phyloP scores from a whole-genome alignment of 1,140 invertebrate species.

The Sipha flava region DNA sequence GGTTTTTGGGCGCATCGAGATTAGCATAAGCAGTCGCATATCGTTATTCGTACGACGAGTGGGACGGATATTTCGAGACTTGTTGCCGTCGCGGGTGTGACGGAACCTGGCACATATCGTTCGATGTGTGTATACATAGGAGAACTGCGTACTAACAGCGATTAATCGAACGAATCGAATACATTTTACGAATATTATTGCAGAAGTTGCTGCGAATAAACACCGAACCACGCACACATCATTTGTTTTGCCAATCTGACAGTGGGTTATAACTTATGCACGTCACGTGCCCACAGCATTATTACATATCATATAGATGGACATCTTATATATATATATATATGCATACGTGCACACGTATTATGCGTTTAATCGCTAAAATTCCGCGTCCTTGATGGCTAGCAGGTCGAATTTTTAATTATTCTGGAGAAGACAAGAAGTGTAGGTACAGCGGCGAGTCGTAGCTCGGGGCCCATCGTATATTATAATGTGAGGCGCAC shows the following conservation, averaged over 20 bases:
- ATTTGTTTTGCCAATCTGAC: not conserved
- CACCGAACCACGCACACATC: not conserved
- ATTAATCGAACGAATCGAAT: not conserved
- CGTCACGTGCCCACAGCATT: not conserved
- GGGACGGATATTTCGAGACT: not conserved
- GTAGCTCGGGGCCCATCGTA: not conserved
- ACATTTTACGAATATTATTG: not conserved
- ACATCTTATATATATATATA: not conserved
- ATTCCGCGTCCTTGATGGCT: slow-evolving; percentile 16
- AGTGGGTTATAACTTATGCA: not conserved
- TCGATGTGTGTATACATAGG: not conserved
- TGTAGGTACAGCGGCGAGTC: not conserved
- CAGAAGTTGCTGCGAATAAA: not conserved
- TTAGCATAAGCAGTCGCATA: too few species aligned
- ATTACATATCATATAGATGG: not conserved
- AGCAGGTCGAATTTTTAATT: slow-evolving; percentile 25
- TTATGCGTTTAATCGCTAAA: slow-evolving; percentile 21
- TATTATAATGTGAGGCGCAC: not conserved
- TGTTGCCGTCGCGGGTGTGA: not conserved
- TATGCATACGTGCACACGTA: not conserved
- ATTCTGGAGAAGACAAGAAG: slow-evolving; percentile 8
- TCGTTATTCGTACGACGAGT: not conserved
- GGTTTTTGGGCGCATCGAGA: not conserved
- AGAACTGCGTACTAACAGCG: not conserved
- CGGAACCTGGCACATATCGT: not conserved